Evolutionary conservation across 1,140 invertebrate genomes (phyloP).

Genomic region (Drosophila ambigua): DNA sequence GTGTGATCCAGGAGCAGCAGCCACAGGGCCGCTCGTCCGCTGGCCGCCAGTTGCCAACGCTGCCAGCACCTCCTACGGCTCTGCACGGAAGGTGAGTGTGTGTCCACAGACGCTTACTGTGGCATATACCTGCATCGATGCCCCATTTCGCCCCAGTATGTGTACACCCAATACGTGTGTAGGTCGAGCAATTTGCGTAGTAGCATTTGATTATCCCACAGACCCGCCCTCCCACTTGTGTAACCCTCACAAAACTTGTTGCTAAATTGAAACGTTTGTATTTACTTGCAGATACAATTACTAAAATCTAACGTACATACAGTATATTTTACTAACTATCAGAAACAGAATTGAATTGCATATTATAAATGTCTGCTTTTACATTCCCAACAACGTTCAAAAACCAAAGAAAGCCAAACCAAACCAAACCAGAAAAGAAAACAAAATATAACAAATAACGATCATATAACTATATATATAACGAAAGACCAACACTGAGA

Average conservation of each 20-base stretch:
- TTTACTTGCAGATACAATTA: constrained; percentile 83
- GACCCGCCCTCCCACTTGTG: constrained; percentile 1
- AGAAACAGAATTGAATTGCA: constrained; percentile 55
- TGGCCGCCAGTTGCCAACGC: constrained; percentile 63
- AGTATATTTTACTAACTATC: constrained; percentile 72
- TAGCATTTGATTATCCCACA: constrained; percentile 11
- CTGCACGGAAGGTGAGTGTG: constrained; percentile 67
- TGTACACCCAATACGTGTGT: constrained; percentile 21
- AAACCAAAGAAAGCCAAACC: constrained; percentile 34
- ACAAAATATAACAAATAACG: constrained; percentile 9
- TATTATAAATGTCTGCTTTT: constrained; percentile 72
- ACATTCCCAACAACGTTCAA: constrained; percentile 72
- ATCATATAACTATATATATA: constrained; percentile 6
- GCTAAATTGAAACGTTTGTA: constrained; percentile 73
- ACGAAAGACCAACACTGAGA: constrained; percentile 49
- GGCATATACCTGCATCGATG: not conserved
- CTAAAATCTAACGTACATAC: constrained; percentile 74
- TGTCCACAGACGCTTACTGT: too few relatives aligned
- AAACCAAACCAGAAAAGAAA: constrained; percentile 32
- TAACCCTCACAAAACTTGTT: constrained; percentile 26
- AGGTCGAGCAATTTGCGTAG: constrained; percentile 14
- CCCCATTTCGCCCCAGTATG: not conserved
- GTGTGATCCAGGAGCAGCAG: constrained; percentile 68
- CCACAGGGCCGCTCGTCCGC: constrained; percentile 28
- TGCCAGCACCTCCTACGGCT: constrained; percentile 60